These are phyloP conservation scores for Amblyraja radiata DNA, from an alignment of 2,797 vertebrate genomes.

Conservation along the genomic window DNA sequence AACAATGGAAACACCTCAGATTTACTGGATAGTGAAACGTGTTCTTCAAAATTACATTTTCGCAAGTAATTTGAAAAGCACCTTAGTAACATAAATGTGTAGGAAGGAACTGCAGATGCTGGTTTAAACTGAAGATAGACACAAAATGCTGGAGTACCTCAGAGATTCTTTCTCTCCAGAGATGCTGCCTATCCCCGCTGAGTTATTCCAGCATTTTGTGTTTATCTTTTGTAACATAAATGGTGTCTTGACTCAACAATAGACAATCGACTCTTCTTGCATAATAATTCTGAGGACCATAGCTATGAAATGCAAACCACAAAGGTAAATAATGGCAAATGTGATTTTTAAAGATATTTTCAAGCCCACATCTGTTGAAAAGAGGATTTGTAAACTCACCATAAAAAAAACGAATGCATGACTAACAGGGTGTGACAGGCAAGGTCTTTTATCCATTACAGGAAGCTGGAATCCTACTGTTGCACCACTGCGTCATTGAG, in stretches of 20 bases:
- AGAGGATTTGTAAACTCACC: neutral
- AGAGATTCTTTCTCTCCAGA: no score
- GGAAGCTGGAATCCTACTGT: constrained; percentile 57
- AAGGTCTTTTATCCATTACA: constrained; percentile 59
- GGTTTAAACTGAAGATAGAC: no score
- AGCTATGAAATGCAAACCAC: neutral
- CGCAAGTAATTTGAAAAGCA: neutral
- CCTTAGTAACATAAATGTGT: no score
- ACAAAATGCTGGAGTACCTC: no score
- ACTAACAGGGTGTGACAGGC: constrained; percentile 67
- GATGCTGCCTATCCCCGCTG: no score
- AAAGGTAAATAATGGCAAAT: neutral
- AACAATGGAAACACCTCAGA: neutral
- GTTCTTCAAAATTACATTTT: neutral
- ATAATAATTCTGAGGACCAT: neutral
- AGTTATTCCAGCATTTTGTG: no score
- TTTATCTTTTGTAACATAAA: neutral
- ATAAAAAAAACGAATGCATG: constrained; percentile 59
- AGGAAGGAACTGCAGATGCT: no score
- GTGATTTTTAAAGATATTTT: neutral
- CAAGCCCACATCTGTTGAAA: neutral
- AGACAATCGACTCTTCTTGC: neutral
- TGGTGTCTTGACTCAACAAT: neutral
- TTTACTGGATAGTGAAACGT: neutral
- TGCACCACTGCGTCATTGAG: constrained; percentile 56